Conservation (phyloP, 2,113 vertebrate species). For the Phyllostomus discolor region DNA sequence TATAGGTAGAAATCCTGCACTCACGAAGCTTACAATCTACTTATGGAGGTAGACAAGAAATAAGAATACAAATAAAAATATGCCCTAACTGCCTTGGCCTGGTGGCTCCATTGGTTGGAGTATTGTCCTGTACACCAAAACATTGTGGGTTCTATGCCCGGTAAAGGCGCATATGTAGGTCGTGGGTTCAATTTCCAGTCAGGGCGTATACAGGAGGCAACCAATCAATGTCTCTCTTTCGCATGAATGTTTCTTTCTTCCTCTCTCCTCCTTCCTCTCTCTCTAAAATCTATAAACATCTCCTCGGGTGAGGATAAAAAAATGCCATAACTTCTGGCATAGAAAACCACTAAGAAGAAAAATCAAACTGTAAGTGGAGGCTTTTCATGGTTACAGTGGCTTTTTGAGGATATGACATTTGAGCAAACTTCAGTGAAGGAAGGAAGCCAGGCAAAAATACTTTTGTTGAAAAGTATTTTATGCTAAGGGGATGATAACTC, state of each 20-base stretch:
- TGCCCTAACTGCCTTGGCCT: background rate
- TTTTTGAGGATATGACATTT: background rate
- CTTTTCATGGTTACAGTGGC: background rate
- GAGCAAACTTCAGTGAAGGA: background rate
- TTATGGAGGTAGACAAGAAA: background rate
- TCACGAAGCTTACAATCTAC: background rate
- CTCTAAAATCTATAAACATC: too few species aligned
- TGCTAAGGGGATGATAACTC: background rate
- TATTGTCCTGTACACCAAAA: too few species aligned
- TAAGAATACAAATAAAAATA: background rate
- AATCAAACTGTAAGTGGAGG: background rate
- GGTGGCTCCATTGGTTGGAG: too few species aligned
- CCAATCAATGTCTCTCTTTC: too few species aligned
- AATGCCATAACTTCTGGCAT: background rate
- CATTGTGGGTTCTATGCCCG: too few species aligned
- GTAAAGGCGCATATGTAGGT: too few species aligned
- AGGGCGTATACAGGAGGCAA: too few species aligned
- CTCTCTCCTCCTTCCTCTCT: too few species aligned
- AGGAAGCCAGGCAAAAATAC: background rate
- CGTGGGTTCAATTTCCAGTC: too few species aligned
- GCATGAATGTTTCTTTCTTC: too few species aligned
- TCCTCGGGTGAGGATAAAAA: background rate
- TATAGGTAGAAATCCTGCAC: background rate
- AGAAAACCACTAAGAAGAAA: background rate
- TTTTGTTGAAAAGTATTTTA: background rate